A percentile compares a stretch with the other conserved stretches of the same genome.
Evolutionary conservation across 2,888 invertebrate genomes (phyloP).

Genomic region (Apodemia hepburni): DNA sequence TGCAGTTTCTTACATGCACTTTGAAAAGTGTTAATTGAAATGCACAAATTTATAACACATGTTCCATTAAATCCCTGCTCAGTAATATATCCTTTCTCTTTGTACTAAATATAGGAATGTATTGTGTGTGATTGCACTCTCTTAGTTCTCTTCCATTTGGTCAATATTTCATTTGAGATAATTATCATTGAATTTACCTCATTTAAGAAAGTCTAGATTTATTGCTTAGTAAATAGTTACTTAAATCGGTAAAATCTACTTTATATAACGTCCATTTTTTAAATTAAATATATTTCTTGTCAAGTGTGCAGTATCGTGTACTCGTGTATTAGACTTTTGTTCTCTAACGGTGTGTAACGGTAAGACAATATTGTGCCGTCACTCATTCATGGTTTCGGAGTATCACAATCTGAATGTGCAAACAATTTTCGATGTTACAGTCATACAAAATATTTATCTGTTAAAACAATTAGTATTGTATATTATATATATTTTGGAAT

Average conservation of each 20-base stretch:
- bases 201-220: neutral
- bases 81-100: too few relatives aligned
- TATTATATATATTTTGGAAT: conserved; percentile 60
- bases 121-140: too few relatives aligned
- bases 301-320: conserved; percentile 13
- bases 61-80: too few relatives aligned
- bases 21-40: neutral
- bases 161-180: neutral
- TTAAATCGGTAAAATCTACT: neutral
- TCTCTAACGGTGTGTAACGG: conserved; percentile 14
- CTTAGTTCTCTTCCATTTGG: neutral
- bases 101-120: too few relatives aligned
- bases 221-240: neutral
- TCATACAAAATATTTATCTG: conserved; percentile 18
- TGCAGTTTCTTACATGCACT: too few relatives aligned
- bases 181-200: neutral
- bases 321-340: conserved; percentile 16
- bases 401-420: conserved; percentile 29
- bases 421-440: conserved; percentile 38
- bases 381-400: conserved; percentile 16
- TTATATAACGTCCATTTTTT: conserved; percentile 16
- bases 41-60: neutral
- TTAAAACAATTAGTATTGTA: conserved; percentile 35
- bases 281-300: conserved; percentile 7
- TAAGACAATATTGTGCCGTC: conserved; percentile 22